Conservation (phyloP, 2,888 invertebrate genomes). For the Xylophagus ater region DNA sequence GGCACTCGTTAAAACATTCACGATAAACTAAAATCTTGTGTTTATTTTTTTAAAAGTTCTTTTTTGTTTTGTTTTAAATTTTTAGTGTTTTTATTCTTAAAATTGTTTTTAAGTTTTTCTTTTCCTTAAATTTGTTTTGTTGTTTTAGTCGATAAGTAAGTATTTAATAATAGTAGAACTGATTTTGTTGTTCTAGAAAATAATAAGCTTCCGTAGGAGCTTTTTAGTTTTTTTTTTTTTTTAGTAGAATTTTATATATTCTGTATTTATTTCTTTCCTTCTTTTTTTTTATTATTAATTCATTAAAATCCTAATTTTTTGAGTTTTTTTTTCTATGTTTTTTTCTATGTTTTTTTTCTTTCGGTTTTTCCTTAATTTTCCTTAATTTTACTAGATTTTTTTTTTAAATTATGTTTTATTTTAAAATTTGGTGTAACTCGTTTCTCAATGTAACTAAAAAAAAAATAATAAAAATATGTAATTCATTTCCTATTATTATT, state of each 20-base stretch:
- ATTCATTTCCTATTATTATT: no score
- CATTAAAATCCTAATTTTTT: constrained; percentile 16
- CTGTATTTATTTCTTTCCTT: constrained; percentile 14
- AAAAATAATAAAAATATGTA: no score
- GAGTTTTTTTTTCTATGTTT: constrained; percentile 17
- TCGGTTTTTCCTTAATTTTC: constrained; percentile 10
- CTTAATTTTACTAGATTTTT: no score
- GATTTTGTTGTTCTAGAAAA: no score
- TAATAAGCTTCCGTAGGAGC: no score
- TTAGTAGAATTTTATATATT: constrained; percentile 17
- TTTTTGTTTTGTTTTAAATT: constrained; percentile 4
- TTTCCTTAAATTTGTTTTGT: neutral
- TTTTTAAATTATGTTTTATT: no score
- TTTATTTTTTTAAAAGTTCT: constrained; percentile 6
- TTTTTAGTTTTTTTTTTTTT: constrained; percentile 14
- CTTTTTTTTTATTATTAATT: constrained; percentile 11
- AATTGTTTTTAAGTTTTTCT: constrained; percentile 1
- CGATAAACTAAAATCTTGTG: no score
- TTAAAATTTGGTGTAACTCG: no score
- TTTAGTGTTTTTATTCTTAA: constrained; percentile 4
- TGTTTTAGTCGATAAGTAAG: neutral
- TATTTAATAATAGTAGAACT: no score
- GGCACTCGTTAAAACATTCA: constrained; percentile 5
- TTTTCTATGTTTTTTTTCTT: constrained; percentile 14
- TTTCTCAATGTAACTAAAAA: no score